Evolutionary conservation across 2,797 vertebrate genomes (phyloP).

Genomic region (Merluccius polli): DNA sequence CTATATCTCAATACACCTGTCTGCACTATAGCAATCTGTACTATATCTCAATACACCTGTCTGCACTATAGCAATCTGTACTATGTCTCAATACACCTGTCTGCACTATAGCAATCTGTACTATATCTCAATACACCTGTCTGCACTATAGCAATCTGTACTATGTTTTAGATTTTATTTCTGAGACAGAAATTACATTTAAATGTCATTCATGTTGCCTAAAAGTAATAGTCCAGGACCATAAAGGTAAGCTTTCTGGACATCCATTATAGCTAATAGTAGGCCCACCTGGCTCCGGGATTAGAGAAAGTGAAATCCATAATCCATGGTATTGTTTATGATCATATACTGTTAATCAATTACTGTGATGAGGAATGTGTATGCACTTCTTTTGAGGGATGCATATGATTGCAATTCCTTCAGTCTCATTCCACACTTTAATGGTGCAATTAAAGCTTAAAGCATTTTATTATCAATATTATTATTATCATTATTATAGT

Average conservation of each 20-base stretch:
- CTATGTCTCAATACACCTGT: too few species aligned
- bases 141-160: too few species aligned
- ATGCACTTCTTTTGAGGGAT: slow-evolving; percentile 44
- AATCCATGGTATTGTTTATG: not conserved
- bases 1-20: too few species aligned
- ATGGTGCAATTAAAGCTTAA: slow-evolving; percentile 45
- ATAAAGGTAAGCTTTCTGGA: not conserved
- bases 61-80: too few species aligned
- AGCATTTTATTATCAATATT: slow-evolving; percentile 5
- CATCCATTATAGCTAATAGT: not conserved
- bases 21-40: too few species aligned
- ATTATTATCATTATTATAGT: too few species aligned
- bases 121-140: too few species aligned
- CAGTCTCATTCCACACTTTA: slow-evolving; percentile 69
- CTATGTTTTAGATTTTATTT: not conserved
- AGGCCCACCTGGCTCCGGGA: not conserved
- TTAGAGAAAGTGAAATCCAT: not conserved
- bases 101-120: too few species aligned
- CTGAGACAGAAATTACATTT: not conserved
- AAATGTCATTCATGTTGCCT: not conserved
- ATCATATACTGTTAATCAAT: slow-evolving; percentile 14
- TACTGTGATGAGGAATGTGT: slow-evolving; percentile 35
- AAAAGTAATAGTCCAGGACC: not conserved
- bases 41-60: too few species aligned
- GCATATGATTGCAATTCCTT: slow-evolving; percentile 50